Base-by-base conservation (phyloP, 2,888 invertebrate genomes). In the Acrobasis repandana region DNA sequence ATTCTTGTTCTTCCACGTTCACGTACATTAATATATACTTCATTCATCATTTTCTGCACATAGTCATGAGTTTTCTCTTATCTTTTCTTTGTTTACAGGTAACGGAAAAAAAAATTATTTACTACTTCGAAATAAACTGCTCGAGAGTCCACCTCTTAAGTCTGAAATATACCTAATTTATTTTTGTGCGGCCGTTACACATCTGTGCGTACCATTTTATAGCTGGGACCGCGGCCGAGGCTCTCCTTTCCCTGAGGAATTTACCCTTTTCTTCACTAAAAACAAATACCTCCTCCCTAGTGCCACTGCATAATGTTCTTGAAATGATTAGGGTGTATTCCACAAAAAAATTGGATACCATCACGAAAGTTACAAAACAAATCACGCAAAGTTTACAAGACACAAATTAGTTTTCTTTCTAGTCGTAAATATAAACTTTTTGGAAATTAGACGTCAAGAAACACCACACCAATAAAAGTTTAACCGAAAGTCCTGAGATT, bases 201-300 rank as follows among this genome's bases (percentile, higher is more conserved):
- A 71, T 75, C 69, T 74, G 73, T 66, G 72, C 69, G 63, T 69
- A 66, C 62, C 70, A 54, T 75, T 75, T 74, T 75, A 74, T 72
- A 68, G 69, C 67, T 63, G 58, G 64, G 65, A 67, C 67, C 66
- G 65, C 65, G 58, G 63, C 56, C 60, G 65, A 66, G 66, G 69
- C 72, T 65, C 58, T 65, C 62, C 56, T 57, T 63, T 74, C 76
- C 71, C 76, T 16, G 15, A 65, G 74, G 76, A 76, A 74, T 75
- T 68, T 73, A 77, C 75, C 79, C 74, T 79, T 77, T 75, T 75
- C 70, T 72, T 76, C 71, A 70, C 70, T 67, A 69, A 76, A 76
- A 77, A 78, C 72, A 74, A 78, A 79, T 72, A 73, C 69, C 70
- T 65, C 58, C 64, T 65, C 56, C 48, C 61, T 46, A 56, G 20